Evolutionary conservation across 2,113 vertebrate species (phyloP).

Genomic region (Pongo abelii): DNA sequence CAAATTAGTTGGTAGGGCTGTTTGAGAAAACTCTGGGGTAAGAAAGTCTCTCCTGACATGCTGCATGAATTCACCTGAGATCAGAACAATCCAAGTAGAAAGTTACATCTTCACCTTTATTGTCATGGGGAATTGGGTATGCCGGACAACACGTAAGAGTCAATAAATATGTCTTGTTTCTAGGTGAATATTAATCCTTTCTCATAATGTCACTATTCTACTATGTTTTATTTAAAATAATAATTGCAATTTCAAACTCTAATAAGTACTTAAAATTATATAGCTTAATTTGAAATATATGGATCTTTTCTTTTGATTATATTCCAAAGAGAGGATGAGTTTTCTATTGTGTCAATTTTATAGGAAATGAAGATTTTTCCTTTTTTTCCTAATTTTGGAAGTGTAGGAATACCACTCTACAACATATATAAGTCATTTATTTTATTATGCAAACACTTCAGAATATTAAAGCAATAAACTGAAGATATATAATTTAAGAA

Average conservation of each 20-base stretch:
- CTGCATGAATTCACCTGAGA: not conserved
- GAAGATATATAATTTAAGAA: not conserved
- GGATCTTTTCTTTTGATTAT: not conserved
- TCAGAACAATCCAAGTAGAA: not conserved
- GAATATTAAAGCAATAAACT: not conserved
- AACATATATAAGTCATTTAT: not conserved
- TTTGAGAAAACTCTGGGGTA: not conserved
- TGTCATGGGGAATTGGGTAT: not conserved
- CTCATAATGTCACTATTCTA: not conserved
- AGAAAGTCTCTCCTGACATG: not conserved
- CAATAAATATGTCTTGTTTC: not conserved
- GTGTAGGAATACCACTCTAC: not conserved
- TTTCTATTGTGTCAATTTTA: constrained; percentile 5
- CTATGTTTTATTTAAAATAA: not conserved
- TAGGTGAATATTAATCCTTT: not conserved
- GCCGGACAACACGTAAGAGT: not conserved
- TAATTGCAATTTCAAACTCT: not conserved
- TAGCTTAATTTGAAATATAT: not conserved
- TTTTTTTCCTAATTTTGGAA: not conserved
- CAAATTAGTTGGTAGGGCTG: not conserved
- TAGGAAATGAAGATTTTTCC: not conserved
- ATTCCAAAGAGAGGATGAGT: not conserved
- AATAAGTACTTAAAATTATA: not conserved
- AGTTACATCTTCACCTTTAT: not conserved
- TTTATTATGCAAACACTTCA: not conserved